Base-by-base conservation (phyloP, 2,113 vertebrate species). In the Lasiurus borealis region DNA sequence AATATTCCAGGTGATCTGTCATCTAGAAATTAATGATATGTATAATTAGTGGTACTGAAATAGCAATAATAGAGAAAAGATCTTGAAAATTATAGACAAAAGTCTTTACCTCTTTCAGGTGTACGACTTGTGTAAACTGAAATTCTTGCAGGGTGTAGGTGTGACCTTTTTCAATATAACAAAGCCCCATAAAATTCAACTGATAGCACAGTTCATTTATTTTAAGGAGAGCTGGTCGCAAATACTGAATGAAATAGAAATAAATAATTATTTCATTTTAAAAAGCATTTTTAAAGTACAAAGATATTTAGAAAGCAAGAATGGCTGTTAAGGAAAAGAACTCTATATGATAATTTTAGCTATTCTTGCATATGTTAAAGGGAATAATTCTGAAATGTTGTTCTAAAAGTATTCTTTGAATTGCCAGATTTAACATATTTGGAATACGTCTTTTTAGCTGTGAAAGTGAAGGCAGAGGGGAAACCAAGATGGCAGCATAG, bases 131-230 rank as follows among this genome's bases (percentile, higher is more conserved):
- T 1, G 62, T 88, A 1, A 69, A 81, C 94, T 97, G 98, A 98
- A 99, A 99, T 82, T 99, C 98, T 81, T 97, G 66, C 85, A 99
- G 97, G 9, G 98, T 98, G 95, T 98, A 98, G 0, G 98, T 99
- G 66, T 96, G 97, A 21, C 97, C 97, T 96, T 97, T 98, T 94
- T 99, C 98, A 50, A 99, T 95, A 36, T 93, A 97, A 96, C 98
- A 99, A 93, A 99, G 98, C 50, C 95, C 93, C 88, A 98, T 97
- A 86, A 98, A 98, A 84, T 97, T 97, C 84, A 99, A 97, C 18
- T 98, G 98, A 90, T 96, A 98, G 94, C 99, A 99, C 98, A 99
- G 97, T 85, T 99, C 98, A 92, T 97, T 98, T 95, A 99, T 98
- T 96, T 98, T 98, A 34, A 99, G 97, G 96, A 99, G 97, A 44